Evolutionary conservation across 23 tunicate genomes (phyloP), one percentile per base, ranked within the genome.

Genomic region (Diplosoma virens): DNA sequence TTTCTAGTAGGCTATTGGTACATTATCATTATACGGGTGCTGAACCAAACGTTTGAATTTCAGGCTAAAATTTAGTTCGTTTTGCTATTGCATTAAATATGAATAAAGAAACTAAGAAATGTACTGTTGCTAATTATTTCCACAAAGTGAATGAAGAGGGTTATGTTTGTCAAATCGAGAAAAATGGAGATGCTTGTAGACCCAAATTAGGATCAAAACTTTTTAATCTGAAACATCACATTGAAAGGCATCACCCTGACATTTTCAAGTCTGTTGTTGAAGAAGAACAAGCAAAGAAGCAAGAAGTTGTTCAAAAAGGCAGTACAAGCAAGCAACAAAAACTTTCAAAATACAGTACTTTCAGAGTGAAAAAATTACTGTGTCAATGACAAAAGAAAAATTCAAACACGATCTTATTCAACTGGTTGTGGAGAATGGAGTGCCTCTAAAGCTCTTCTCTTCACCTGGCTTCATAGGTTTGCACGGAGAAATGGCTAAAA

Each of bases 371-470:
- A 65, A 65, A 65, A 29, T 25, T 25, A 25, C 11, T 65, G 34
- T 65, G 71, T 65, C 71, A 65, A 65, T 65, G 71, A 65, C 34
- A 29, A 65, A 65, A 29, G 71, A 65, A 25, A 65, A 65, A 65
- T 65, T 65, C n/a, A 65, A 65, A 29, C 71, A 31, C 17, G 36
- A 28, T 65, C 71, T 65, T 22, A 65, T 65, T 65, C 35, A 65
- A 25, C 16, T 65, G 36, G 71, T 65, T 25, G 71, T 65, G 36
- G 71, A 65, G 16, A 65, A 28, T 65, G 71, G 71, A 9, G 36
- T 65, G 16, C 37, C 71, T 25, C 71, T 25, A 28, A 65, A 18
- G 16, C 36, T 65, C 71, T 65, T 65, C 36, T 65, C 71, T 65
- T 65, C 35, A 65, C 34, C 34, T 7, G 71, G 20, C n/a, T 65